Conservation (phyloP, 1,140 invertebrate species). For the Ridgeia piscesae region DNA sequence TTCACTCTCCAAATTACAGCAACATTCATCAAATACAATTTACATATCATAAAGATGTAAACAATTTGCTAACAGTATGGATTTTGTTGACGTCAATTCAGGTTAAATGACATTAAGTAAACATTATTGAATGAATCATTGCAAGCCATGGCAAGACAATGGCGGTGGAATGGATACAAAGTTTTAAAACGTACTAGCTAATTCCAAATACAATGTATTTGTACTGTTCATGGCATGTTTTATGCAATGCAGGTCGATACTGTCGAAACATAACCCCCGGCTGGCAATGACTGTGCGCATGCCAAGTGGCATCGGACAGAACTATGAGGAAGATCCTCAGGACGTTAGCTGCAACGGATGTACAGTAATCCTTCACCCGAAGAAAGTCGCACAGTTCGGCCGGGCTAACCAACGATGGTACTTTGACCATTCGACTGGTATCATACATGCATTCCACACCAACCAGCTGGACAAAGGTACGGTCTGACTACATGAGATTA, state of each 20-base stretch:
- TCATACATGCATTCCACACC: conserved; percentile 52
- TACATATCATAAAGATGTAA: too few relatives aligned
- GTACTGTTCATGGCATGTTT: neutral
- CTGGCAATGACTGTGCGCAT: conserved; percentile 37
- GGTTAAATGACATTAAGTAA: too few relatives aligned
- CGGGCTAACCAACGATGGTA: conserved; percentile 54
- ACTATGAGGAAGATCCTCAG: conserved; percentile 39
- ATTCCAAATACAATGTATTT: too few relatives aligned
- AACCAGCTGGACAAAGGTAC: conserved; percentile 50
- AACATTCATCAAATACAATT: too few relatives aligned
- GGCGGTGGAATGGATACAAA: too few relatives aligned
- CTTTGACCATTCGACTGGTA: conserved; percentile 52
- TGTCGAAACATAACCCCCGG: conserved; percentile 25
- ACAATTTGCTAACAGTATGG: too few relatives aligned
- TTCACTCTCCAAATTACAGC: too few relatives aligned
- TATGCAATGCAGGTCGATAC: conserved; percentile 27
- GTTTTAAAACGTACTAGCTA: too few relatives aligned
- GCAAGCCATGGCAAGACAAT: too few relatives aligned
- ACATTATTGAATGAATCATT: too few relatives aligned
- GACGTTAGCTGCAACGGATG: conserved; percentile 45
- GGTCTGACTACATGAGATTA: neutral
- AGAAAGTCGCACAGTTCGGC: conserved; percentile 46
- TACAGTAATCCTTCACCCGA: conserved; percentile 45
- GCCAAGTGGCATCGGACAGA: conserved; percentile 40
- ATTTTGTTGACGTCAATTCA: too few relatives aligned